Evolutionary conservation across 2,797 vertebrate genomes (phyloP).

Genomic region (Leptodactylus fallax): DNA sequence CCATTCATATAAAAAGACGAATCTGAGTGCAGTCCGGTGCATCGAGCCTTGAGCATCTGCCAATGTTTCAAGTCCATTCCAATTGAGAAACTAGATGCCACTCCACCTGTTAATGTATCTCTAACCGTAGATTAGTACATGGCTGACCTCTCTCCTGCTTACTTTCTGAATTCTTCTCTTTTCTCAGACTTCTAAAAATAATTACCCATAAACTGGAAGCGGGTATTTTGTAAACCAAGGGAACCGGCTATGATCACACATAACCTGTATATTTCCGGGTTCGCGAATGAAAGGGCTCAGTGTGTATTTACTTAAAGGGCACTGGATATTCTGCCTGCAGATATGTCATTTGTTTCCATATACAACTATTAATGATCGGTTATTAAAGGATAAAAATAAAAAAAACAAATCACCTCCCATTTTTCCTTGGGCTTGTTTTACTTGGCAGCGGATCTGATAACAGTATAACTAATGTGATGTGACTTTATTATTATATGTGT

Average conservation of each 20-base stretch:
- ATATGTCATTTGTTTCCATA: too few species aligned
- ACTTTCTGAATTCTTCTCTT: background rate
- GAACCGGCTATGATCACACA: background rate
- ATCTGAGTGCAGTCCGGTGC: too few species aligned
- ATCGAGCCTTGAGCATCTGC: too few species aligned
- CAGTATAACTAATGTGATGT: too few species aligned
- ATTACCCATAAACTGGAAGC: constrained; percentile 27
- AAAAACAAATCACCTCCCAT: background rate
- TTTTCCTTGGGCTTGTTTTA: background rate
- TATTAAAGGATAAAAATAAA: background rate
- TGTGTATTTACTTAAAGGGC: background rate
- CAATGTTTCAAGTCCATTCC: background rate
- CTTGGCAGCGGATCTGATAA: background rate
- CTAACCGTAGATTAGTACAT: background rate
- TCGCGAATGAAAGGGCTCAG: background rate
- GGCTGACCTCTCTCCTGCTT: background rate
- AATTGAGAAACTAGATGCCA: background rate
- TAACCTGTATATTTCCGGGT: background rate
- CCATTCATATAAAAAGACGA: background rate
- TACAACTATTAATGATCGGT: background rate
- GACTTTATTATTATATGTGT: too few species aligned
- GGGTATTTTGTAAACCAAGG: constrained; percentile 20
- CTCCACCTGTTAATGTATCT: constrained; percentile 36
- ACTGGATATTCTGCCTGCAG: too few species aligned
- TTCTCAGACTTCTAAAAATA: background rate